Conservation (phyloP, 2,797 vertebrate genomes). For the Brachyrhaphis roseni region DNA sequence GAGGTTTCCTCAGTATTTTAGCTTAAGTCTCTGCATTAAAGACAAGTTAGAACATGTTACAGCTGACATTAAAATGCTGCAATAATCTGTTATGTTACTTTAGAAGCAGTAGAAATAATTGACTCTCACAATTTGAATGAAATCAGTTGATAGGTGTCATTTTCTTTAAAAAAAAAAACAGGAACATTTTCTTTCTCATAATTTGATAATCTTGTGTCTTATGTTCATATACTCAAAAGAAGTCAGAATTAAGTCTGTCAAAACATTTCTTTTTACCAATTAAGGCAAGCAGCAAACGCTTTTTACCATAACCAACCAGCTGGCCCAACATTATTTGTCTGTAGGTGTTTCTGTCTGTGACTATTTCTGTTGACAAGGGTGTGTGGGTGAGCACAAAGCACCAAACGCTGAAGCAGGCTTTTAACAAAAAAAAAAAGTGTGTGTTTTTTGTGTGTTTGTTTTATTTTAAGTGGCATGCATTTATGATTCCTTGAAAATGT, state of each 20-base stretch:
- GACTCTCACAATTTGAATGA: too few species aligned
- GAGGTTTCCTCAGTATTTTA: background rate
- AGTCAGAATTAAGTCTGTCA: slow-evolving; percentile 4
- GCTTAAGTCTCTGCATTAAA: background rate
- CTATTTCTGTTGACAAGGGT: slow-evolving; percentile 53
- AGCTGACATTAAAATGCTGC: background rate
- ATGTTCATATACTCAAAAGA: background rate
- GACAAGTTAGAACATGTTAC: background rate
- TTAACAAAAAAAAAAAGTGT: slow-evolving; percentile 10
- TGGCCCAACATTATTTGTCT: slow-evolving; percentile 36
- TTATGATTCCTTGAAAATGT: slow-evolving; percentile 12
- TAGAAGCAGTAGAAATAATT: background rate
- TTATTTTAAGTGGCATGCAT: slow-evolving; percentile 18
- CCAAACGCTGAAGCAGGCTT: slow-evolving; percentile 15
- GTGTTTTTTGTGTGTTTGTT: background rate
- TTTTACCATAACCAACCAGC: slow-evolving; percentile 24
- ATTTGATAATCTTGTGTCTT: background rate
- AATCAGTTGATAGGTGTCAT: background rate
- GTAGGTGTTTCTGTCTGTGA: slow-evolving; percentile 55
- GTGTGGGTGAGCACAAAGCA: slow-evolving; percentile 51
- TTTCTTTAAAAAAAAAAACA: background rate
- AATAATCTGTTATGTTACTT: background rate
- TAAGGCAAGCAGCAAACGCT: slow-evolving; percentile 1
- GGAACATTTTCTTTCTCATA: background rate
- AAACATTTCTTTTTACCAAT: background rate